Percentiles rank a stretch among this genome's conserved stretches.
Conservation (phyloP, 2,797 vertebrate species). For the Argya squamiceps region DNA sequence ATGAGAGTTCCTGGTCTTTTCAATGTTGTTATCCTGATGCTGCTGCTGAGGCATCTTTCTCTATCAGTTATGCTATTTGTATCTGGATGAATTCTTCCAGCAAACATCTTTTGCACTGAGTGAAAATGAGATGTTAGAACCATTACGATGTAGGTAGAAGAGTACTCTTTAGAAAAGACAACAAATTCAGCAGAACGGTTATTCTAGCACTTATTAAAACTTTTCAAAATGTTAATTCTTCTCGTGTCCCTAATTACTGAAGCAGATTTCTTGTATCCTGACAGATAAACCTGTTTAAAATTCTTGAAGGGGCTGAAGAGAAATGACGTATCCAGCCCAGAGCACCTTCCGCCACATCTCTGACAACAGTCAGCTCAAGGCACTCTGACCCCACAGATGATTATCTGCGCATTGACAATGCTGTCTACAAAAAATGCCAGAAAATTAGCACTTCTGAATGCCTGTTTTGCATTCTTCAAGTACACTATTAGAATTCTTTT, state of each 20-base stretch:
- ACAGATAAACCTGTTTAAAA: slow-evolving; percentile 68
- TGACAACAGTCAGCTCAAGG: slow-evolving; percentile 53
- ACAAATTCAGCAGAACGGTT: slow-evolving; percentile 58
- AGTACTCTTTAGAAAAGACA: neutral
- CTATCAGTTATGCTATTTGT: slow-evolving; percentile 31
- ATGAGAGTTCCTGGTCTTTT: slow-evolving; percentile 19
- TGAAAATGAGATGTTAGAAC: slow-evolving; percentile 56
- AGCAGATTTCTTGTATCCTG: slow-evolving; percentile 32
- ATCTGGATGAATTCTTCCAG: slow-evolving; percentile 27
- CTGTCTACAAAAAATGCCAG: slow-evolving; percentile 52
- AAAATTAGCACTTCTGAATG: slow-evolving; percentile 70
- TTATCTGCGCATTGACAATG: slow-evolving; percentile 53
- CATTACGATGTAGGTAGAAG: slow-evolving; percentile 29
- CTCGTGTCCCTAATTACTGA: slow-evolving; percentile 66
- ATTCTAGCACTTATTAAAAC: slow-evolving; percentile 64
- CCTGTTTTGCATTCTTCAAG: slow-evolving; percentile 70
- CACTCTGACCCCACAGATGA: slow-evolving; percentile 48
- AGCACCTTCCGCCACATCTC: neutral
- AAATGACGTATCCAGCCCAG: slow-evolving; percentile 11
- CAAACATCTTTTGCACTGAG: slow-evolving; percentile 27
- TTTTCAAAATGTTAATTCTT: slow-evolving; percentile 66
- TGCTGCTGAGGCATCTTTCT: slow-evolving; percentile 50
- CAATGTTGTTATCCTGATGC: neutral
- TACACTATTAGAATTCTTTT: slow-evolving; percentile 67
- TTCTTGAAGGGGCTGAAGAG: slow-evolving; percentile 47